phyloP scores from a whole-genome alignment of 2,888 invertebrate species.

The Dryadula phaetusa region DNA sequence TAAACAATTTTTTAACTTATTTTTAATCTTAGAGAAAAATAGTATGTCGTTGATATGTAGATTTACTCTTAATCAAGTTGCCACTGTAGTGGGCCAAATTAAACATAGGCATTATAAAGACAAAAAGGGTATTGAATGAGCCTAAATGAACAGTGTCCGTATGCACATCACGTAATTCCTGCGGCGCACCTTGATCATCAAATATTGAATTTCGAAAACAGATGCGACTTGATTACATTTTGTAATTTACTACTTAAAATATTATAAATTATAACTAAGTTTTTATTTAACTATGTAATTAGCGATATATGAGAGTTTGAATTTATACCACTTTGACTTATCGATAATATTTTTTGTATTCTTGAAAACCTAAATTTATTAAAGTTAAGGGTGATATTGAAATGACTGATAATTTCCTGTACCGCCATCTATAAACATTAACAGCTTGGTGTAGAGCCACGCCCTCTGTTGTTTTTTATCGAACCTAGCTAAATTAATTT shows the following conservation, averaged over 20 bases:
- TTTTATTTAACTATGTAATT: no score
- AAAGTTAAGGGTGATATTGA: no score
- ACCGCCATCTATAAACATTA: background rate
- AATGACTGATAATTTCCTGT: no score
- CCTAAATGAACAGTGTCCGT: slow-evolving; percentile 10
- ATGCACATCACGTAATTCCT: slow-evolving; percentile 17
- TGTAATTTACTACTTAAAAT: background rate
- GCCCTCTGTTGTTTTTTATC: background rate
- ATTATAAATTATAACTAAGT: background rate
- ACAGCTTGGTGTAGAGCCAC: background rate
- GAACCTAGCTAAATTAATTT: background rate
- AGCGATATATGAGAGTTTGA: no score
- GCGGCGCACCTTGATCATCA: background rate
- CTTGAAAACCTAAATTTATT: no score
- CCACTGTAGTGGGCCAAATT: background rate
- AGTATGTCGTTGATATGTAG: background rate
- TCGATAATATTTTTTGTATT: no score
- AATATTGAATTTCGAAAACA: slow-evolving; percentile 12
- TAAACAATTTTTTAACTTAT: no score
- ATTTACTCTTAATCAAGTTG: slow-evolving; percentile 2
- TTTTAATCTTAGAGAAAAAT: no score
- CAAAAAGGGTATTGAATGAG: slow-evolving; percentile 16
- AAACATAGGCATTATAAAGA: background rate
- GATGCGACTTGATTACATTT: background rate
- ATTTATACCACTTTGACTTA: no score